A percentile compares a stretch with the other conserved stretches of the same genome.
Conservation (phyloP, 2,113 vertebrate species). For the Bostrychus sinensis region DNA sequence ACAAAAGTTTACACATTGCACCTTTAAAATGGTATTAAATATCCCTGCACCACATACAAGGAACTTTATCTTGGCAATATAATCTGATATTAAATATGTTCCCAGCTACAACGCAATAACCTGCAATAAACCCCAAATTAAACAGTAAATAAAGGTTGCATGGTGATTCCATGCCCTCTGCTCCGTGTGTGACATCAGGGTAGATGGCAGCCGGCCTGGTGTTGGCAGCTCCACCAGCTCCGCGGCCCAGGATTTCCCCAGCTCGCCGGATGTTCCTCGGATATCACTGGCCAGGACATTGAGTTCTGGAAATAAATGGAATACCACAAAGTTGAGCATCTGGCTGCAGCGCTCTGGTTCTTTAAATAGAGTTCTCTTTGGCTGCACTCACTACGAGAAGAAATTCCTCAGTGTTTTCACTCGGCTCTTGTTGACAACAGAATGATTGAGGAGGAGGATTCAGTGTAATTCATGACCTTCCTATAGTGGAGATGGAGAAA, state of each 20-base stretch:
- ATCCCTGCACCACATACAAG: no score
- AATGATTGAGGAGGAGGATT: conserved; percentile 17
- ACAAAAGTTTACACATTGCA: no score
- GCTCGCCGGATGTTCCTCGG: conserved; percentile 63
- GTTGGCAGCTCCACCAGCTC: conserved; percentile 51
- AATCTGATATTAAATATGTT: background rate
- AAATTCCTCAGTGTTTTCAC: conserved; percentile 35
- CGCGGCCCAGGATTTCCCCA: conserved; percentile 68
- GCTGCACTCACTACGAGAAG: conserved; percentile 14
- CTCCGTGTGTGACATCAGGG: conserved; percentile 56
- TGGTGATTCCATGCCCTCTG: conserved; percentile 26
- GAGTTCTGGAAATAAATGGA: conserved; percentile 70
- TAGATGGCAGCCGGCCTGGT: conserved; percentile 59
- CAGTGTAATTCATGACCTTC: background rate
- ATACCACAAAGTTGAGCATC: conserved; percentile 69
- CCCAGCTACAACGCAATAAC: conserved; percentile 4
- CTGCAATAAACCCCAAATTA: conserved; percentile 19
- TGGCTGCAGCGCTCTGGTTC: conserved; percentile 44
- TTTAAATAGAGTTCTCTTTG: conserved; percentile 68
- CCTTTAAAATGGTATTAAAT: no score
- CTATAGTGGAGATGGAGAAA: background rate
- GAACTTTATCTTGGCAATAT: no score
- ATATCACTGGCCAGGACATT: conserved; percentile 70
- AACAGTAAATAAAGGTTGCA: conserved; percentile 29
- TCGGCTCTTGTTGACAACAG: conserved; percentile 30